A percentile compares a stretch with the other conserved stretches of the same genome.
Conservation (phyloP, 1,140 invertebrate genomes). For the Scaptomyza hsui region DNA sequence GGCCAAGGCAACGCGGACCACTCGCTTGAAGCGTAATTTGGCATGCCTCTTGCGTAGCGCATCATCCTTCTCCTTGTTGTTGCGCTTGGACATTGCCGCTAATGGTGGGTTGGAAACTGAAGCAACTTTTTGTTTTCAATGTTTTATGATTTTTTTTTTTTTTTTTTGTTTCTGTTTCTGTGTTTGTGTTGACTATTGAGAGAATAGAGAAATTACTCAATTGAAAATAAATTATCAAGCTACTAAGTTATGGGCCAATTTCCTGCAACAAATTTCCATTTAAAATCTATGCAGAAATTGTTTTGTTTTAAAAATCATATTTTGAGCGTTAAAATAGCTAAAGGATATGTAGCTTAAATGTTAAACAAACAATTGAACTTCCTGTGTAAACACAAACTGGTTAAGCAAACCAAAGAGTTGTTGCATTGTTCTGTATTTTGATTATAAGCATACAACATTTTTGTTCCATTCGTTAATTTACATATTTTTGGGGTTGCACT, state of each 20-base stretch:
- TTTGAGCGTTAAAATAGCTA: too few species aligned
- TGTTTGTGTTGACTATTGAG: constrained; percentile 3
- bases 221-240: too few species aligned
- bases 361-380: too few species aligned
- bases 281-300: too few species aligned
- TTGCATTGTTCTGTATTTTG: not conserved
- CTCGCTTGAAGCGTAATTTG: constrained; percentile 51
- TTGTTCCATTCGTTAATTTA: not conserved
- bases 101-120: too few species aligned
- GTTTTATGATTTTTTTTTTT: not conserved
- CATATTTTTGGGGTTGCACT: too few species aligned
- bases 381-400: too few species aligned
- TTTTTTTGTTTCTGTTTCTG: not conserved
- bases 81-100: constrained; percentile 40
- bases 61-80: constrained; percentile 41
- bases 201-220: not conserved
- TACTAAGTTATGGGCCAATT: too few species aligned
- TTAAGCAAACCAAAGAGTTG: not conserved
- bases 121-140: not conserved
- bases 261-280: too few species aligned
- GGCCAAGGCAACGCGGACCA: constrained; percentile 50
- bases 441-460: too few species aligned
- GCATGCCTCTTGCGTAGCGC: constrained; percentile 24
- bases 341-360: too few species aligned
- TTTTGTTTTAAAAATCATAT: too few species aligned